Evolutionary conservation across 2,113 vertebrate species (phyloP).

Genomic region (Emydura subglobosa): DNA sequence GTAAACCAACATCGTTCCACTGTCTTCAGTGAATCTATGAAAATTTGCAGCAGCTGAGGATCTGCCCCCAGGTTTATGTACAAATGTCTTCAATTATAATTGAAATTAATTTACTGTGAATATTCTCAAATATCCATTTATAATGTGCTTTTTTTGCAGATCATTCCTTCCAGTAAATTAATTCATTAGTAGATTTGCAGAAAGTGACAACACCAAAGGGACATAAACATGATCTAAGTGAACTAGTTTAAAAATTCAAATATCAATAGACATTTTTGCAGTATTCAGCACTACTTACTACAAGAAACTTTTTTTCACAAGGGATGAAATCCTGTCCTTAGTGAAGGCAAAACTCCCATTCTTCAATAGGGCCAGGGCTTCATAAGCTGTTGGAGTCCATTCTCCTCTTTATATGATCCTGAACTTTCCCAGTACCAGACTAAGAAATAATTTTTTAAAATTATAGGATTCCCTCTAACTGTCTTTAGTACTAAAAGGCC

Average conservation of each 20-base stretch:
- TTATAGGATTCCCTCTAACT: neutral
- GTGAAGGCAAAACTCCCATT: neutral
- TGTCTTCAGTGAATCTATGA: neutral
- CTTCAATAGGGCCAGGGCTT: neutral
- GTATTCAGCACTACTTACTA: neutral
- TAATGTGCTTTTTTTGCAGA: neutral
- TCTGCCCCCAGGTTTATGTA: neutral
- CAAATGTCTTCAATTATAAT: neutral
- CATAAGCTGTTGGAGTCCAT: neutral
- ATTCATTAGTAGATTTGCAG: neutral
- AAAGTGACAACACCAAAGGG: neutral
- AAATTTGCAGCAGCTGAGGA: neutral
- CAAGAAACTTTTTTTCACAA: neutral
- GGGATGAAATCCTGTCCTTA: neutral
- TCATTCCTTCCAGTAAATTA: neutral
- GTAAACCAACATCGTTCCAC: neutral
- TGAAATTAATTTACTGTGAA: neutral
- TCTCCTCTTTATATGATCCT: neutral
- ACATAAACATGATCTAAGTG: neutral
- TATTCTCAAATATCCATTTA: neutral
- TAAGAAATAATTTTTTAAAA: neutral
- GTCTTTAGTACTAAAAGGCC: neutral
- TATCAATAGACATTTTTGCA: neutral
- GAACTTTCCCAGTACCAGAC: neutral
- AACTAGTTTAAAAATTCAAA: neutral